Conservation (phyloP, 2,888 invertebrate genomes). For the Phyllotreta striolata region DNA sequence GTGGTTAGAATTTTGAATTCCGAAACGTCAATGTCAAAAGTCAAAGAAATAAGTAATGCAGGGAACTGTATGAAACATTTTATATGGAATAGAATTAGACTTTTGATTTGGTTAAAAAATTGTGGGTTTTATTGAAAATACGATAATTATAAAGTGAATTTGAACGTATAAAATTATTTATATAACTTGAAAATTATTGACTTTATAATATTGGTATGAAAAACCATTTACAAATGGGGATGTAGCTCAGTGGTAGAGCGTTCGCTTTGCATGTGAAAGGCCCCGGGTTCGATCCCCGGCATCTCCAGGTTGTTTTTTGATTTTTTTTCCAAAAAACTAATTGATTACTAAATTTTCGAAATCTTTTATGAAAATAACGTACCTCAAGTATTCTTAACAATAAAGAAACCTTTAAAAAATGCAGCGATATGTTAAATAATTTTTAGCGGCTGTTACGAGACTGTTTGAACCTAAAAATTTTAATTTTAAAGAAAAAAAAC, state of each 20-base stretch:
- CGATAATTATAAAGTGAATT: no score
- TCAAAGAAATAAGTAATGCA: no score
- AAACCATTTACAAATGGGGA: conserved; percentile 64
- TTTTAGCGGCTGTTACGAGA: neutral
- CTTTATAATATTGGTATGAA: no score
- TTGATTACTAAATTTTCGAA: neutral
- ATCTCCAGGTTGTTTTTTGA: conserved; percentile 70
- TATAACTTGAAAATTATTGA: no score
- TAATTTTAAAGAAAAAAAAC: conserved; percentile 22
- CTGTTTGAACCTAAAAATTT: conserved; percentile 7
- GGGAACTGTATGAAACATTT: no score
- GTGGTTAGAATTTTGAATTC: neutral
- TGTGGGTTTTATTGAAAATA: no score
- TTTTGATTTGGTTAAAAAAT: no score
- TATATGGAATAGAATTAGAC: no score
- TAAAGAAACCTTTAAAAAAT: no score
- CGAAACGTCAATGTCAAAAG: neutral
- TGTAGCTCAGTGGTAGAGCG: conserved; percentile 99
- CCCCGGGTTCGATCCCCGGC: conserved; percentile 99
- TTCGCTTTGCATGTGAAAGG: conserved; percentile 99
- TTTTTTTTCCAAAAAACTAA: conserved; percentile 52
- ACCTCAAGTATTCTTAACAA: no score
- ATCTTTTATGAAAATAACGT: neutral
- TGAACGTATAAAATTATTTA: no score
- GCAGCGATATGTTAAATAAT: no score